Conservation (phyloP, 2,888 invertebrate genomes). For the Seladonia tumulorum region DNA sequence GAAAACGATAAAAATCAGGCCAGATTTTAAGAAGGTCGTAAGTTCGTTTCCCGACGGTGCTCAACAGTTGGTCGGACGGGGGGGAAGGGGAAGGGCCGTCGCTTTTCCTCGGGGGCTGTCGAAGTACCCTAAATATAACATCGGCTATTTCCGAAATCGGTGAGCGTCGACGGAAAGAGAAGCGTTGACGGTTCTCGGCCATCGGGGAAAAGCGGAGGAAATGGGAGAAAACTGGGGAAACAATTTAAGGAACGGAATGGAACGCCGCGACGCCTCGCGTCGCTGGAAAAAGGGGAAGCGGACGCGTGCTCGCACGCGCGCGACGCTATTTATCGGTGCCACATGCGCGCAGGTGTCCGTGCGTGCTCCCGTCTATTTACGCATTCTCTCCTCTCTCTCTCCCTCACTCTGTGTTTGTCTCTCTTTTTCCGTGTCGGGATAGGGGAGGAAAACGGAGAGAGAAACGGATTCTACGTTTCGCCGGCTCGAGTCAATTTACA, state of each 20-base stretch:
- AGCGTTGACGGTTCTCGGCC: neutral
- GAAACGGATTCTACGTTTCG: slow-evolving; percentile 33
- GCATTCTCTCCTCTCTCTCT: neutral
- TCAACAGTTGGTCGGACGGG: slow-evolving; percentile 33
- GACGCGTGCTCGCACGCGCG: slow-evolving; percentile 5
- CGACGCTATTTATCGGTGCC: slow-evolving; percentile 63
- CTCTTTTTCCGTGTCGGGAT: neutral
- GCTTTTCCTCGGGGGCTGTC: slow-evolving; percentile 23
- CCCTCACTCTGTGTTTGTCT: neutral
- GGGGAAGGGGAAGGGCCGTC: neutral
- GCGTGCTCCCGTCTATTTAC: slow-evolving; percentile 9
- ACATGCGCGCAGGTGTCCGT: slow-evolving; percentile 68
- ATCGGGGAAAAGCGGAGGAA: slow-evolving; percentile 41
- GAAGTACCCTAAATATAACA: slow-evolving; percentile 64
- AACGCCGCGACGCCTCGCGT: neutral
- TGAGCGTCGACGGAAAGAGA: neutral
- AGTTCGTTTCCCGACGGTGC: slow-evolving; percentile 48
- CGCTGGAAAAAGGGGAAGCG: neutral
- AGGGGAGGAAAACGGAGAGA: neutral
- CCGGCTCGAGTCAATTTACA: slow-evolving; percentile 56
- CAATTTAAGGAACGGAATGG: slow-evolving; percentile 16
- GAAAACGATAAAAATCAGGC: slow-evolving; percentile 44
- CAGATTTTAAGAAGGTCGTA: slow-evolving; percentile 55
- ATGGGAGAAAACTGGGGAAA: slow-evolving; percentile 3
- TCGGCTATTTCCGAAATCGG: slow-evolving; percentile 61